These are phyloP conservation scores for Rhea pennata DNA, from an alignment of 2,113 vertebrate species.

Conservation along the genomic window DNA sequence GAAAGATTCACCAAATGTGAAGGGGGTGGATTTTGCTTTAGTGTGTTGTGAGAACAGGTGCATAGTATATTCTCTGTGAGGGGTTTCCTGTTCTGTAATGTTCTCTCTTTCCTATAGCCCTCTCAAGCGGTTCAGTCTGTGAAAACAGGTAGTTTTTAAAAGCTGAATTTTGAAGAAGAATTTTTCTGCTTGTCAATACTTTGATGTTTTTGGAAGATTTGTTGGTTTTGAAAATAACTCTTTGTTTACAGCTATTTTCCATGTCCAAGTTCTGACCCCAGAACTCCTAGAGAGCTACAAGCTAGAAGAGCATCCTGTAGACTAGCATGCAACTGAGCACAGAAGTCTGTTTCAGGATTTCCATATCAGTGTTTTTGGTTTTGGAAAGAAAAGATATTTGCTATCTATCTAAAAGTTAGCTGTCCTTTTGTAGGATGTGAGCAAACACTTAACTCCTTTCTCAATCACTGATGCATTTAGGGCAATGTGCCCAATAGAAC, in stretches of 20 bases:
- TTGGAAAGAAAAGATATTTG: not conserved
- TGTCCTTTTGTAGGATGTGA: not conserved
- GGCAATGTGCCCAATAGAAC: not conserved
- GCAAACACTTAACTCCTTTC: not conserved
- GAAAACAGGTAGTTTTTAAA: not conserved
- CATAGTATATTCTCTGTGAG: not conserved
- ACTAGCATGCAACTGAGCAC: not conserved
- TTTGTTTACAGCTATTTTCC: slow-evolving; percentile 7
- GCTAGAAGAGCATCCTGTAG: not conserved
- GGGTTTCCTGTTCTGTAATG: not conserved
- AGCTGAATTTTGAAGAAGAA: not conserved
- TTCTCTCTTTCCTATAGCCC: not conserved
- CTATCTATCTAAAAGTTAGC: not conserved
- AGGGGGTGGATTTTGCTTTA: not conserved
- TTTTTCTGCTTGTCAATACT: slow-evolving; percentile 18
- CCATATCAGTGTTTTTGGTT: not conserved
- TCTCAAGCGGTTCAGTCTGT: not conserved
- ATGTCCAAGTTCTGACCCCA: slow-evolving; percentile 17
- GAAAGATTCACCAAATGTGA: not conserved
- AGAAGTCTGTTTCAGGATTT: not conserved
- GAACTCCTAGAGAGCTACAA: slow-evolving; percentile 10
- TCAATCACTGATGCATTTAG: not conserved
- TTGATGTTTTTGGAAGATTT: not conserved
- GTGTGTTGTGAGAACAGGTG: not conserved
- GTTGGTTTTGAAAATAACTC: slow-evolving; percentile 6